Base-by-base conservation (phyloP, 2,797 vertebrate species). In the Ctenosaura bakeri region DNA sequence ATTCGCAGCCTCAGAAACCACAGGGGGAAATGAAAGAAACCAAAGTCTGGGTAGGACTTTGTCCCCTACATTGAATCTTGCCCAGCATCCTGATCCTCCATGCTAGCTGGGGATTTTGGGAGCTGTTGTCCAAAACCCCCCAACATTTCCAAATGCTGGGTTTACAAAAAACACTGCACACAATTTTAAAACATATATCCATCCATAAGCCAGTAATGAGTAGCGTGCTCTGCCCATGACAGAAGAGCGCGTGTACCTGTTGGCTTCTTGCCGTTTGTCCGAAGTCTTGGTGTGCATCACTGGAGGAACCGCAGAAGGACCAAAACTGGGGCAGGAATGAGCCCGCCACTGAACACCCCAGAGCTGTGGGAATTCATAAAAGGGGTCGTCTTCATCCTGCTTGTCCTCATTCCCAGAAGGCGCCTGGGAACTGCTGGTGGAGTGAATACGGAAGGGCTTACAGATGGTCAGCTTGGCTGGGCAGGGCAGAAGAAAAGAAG, bases 181-280 rank as follows among this genome's bases (percentile, higher is more conserved):
- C 26, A 32, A 1, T 32, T 29, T 22, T 2, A 7, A 76, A 76
- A 22, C 16, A 6, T 6, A 76, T 42, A 38, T 20, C 35, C n/a
- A 35, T 46, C 7, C 35, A 18, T 20, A 42, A 22, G 73, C 16
- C 14, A 2, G 73, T 6, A 20, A 42, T 5, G 35, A 6, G 73
- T 22, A 16, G 35, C 18, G 22, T 38, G 35, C 16, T n/a, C 71
- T 0, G n/a, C 14, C 14, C 0, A 14, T 24, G 29, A 22, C 6
- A 12, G 38, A 66, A 18, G 16, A 62, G 1, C 29, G 18, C 4
- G 0, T 4, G 1, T 38, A 96, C 96, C 96, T 96, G 83, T 94
- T 96, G 50, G 95, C 95, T 77, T 96, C 93, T 62, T 91, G 95
- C 4, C 95, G 93, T 69, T 95, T 96, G 64, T 94, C 86, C 79